These are phyloP conservation scores for Drosophila trapezifrons DNA, from an alignment of 1,140 invertebrate genomes.

Conservation along the genomic window DNA sequence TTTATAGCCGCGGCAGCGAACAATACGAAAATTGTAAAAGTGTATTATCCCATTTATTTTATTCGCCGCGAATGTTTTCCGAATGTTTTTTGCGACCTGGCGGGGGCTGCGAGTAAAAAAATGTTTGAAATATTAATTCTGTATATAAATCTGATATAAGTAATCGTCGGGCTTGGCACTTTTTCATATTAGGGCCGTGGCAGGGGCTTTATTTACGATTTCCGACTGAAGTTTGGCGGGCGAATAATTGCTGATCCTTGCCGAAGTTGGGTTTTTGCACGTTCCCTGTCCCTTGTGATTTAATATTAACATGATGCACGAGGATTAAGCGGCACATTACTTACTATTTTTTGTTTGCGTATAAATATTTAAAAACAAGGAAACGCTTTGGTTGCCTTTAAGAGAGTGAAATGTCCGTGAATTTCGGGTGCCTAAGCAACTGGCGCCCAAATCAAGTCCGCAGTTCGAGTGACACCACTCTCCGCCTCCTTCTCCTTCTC, in stretches of 20 bases:
- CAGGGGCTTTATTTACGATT: conserved; percentile 6
- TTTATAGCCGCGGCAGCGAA: conserved; percentile 23
- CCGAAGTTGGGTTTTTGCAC: neutral
- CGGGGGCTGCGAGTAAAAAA: conserved; percentile 13
- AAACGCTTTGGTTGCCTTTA: too few relatives aligned
- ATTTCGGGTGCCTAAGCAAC: neutral
- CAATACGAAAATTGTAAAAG: conserved; percentile 37
- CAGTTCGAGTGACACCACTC: neutral
- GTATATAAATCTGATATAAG: conserved; percentile 43
- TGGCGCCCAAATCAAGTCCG: conserved; percentile 18
- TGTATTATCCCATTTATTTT: conserved; percentile 40
- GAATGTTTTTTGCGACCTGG: neutral
- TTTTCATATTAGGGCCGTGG: conserved; percentile 1
- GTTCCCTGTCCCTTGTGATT: neutral
- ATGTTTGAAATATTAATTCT: conserved; percentile 37
- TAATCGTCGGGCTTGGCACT: conserved; percentile 36
- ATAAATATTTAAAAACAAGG: too few relatives aligned
- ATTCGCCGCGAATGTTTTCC: neutral
- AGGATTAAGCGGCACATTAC: too few relatives aligned
- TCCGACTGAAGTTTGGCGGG: conserved; percentile 1
- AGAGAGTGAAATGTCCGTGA: too few relatives aligned
- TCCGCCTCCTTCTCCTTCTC: too few relatives aligned
- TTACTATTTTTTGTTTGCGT: too few relatives aligned
- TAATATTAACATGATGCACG: neutral
- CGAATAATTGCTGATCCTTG: conserved; percentile 36